These are phyloP conservation scores for Thaumatotibia leucotreta DNA, from an alignment of 1,140 invertebrate species.

Conservation along the genomic window DNA sequence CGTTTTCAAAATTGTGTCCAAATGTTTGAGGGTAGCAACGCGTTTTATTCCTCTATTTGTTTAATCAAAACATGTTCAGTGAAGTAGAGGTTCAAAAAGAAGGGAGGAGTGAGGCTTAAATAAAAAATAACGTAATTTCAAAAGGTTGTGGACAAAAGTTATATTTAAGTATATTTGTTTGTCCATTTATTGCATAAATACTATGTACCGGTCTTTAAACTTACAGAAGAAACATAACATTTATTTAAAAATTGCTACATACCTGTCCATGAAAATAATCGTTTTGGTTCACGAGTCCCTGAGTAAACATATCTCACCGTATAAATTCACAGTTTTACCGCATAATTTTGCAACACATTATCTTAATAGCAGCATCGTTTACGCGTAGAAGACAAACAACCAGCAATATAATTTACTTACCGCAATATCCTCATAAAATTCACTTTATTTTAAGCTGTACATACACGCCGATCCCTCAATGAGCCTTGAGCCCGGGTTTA, in stretches of 20 bases:
- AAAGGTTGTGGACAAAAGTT: not conserved
- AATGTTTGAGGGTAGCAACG: not conserved
- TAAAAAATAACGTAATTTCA: not conserved
- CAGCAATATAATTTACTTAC: slow-evolving; percentile 13
- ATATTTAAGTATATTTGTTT: no score
- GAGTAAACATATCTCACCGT: not conserved
- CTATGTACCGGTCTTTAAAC: no score
- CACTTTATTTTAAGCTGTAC: slow-evolving; percentile 12
- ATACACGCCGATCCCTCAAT: slow-evolving; percentile 1
- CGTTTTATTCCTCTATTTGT: not conserved
- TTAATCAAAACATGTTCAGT: not conserved
- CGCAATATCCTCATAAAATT: slow-evolving; percentile 6
- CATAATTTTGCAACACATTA: slow-evolving; percentile 5
- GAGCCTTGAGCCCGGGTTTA: not conserved
- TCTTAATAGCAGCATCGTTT: not conserved
- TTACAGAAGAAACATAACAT: not conserved
- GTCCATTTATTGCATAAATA: no score
- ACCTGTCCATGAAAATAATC: not conserved
- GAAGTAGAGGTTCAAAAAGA: not conserved
- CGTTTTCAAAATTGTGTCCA: slow-evolving; percentile 33
- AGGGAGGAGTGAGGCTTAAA: not conserved
- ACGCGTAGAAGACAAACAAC: slow-evolving; percentile 9
- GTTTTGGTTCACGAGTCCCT: not conserved
- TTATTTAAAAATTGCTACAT: not conserved
- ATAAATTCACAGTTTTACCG: not conserved